phyloP scores from a whole-genome alignment of 2,888 invertebrate species.

The Platycheirus albimanus region DNA sequence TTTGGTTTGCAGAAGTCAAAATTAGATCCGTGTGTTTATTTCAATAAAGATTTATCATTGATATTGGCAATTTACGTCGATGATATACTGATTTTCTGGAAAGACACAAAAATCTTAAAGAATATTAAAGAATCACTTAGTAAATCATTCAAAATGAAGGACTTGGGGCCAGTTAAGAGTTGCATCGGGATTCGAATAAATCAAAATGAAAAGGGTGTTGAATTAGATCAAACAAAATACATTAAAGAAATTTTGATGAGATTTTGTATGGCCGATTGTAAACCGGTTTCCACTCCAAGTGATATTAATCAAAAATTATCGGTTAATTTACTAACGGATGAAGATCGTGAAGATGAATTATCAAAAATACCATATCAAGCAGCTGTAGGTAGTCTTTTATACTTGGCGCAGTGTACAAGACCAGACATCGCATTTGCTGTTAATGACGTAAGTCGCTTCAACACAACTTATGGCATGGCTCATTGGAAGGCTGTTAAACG shows the following conservation, averaged over 20 bases:
- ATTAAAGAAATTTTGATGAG: conserved; percentile 62
- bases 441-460: conserved; percentile 63
- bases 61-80: conserved; percentile 13
- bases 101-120: neutral
- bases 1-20: conserved; percentile 26
- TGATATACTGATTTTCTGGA: conserved; percentile 16
- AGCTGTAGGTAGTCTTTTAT: too few species aligned
- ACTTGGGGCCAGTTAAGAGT: neutral
- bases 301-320: conserved; percentile 68
- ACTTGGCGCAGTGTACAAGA: conserved; percentile 56
- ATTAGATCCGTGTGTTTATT: conserved; percentile 3
- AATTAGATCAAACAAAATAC: conserved; percentile 50
- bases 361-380: conserved; percentile 60
- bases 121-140: neutral
- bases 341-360: conserved; percentile 80
- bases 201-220: conserved; percentile 30
- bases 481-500: conserved; percentile 64
- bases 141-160: neutral
- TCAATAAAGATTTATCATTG: neutral
- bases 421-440: conserved; percentile 68
- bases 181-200: neutral
- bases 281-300: conserved; percentile 64
- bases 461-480: conserved; percentile 33
- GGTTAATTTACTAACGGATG: conserved; percentile 14
- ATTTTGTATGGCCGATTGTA: conserved; percentile 62